Evolutionary conservation across 2,113 vertebrate genomes (phyloP).

Genomic region (Pelvicachromis taeniatus): DNA sequence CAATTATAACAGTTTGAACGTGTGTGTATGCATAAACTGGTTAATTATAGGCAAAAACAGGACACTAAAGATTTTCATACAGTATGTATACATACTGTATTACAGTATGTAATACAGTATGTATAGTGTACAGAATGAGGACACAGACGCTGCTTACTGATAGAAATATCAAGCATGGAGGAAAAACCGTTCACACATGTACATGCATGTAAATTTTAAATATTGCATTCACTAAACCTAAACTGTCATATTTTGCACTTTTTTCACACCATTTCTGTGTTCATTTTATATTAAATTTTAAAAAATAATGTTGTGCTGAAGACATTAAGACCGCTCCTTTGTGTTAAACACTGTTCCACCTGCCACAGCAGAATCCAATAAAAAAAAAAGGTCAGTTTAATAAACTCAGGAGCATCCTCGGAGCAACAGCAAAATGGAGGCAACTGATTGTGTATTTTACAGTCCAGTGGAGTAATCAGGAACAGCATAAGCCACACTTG

Average conservation of each 20-base stretch:
- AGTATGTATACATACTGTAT: background rate
- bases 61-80: background rate
- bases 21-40: background rate
- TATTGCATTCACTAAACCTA: background rate
- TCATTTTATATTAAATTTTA: background rate
- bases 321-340: background rate
- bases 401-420: background rate
- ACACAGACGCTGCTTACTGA: background rate
- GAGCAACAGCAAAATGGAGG: background rate
- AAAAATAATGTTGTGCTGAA: background rate
- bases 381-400: background rate
- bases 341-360: background rate
- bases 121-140: background rate
- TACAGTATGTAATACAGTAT: background rate
- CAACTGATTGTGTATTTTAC: background rate
- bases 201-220: background rate
- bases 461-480: background rate
- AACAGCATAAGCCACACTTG: background rate
- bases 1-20: background rate
- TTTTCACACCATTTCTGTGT: background rate
- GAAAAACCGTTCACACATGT: background rate
- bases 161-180: background rate
- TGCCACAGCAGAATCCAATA: background rate
- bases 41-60: background rate
- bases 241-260: background rate